phyloP scores from a whole-genome alignment of 1,140 invertebrate species.

The Drosophila navojoa region DNA sequence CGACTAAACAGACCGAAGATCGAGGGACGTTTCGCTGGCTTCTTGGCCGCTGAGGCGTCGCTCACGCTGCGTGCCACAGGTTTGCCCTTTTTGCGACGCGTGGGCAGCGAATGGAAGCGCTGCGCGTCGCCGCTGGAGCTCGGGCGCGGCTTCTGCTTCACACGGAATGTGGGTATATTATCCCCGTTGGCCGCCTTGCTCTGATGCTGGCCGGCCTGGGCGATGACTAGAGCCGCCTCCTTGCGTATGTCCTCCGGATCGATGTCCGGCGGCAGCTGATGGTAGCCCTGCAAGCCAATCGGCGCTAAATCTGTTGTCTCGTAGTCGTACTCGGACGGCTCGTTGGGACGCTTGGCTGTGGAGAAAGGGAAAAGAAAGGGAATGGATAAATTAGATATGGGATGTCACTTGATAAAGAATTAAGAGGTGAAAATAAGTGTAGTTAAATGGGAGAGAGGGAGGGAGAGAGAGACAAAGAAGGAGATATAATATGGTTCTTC shows the following conservation, averaged over 20 bases:
- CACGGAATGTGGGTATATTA: constrained; percentile 71
- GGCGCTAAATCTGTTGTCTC: constrained; percentile 65
- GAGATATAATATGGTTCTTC: too few species aligned
- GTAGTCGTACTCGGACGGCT: constrained; percentile 64
- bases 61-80: constrained; percentile 84
- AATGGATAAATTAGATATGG: too few species aligned
- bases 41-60: constrained; percentile 85
- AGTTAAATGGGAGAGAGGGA: background rate
- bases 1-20: constrained; percentile 86
- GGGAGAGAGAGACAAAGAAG: too few species aligned
- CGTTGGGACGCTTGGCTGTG: constrained; percentile 74
- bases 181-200: constrained; percentile 81
- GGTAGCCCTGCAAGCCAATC: constrained; percentile 53
- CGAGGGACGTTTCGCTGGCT: constrained; percentile 83
- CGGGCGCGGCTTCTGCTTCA: constrained; percentile 63
- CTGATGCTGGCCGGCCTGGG: constrained; percentile 79
- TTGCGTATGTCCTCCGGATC: constrained; percentile 77
- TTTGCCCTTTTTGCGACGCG: constrained; percentile 75
- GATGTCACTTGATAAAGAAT: too few species aligned
- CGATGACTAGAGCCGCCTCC: constrained; percentile 80
- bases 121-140: constrained; percentile 58
- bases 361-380: background rate
- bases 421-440: background rate
- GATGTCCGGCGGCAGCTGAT: constrained; percentile 78
- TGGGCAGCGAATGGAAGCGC: constrained; percentile 78